Percentiles rank a stretch among this genome's conserved stretches.
Conservation (phyloP, 2,113 vertebrate species). For the Anarhynchus alexandrinus region DNA sequence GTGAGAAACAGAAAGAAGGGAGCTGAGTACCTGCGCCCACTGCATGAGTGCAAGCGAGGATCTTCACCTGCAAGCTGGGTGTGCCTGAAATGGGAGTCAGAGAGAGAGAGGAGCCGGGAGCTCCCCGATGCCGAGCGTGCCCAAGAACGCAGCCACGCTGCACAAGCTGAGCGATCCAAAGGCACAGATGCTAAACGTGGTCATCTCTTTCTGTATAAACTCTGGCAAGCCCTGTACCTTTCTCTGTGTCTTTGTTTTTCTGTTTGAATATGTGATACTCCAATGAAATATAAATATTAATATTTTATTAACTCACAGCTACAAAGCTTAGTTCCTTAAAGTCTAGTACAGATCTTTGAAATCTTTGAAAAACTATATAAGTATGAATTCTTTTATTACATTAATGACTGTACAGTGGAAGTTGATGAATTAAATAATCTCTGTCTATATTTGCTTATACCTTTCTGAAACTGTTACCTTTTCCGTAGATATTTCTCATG, state of each 20-base stretch:
- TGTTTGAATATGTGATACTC: not conserved
- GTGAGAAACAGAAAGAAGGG: not conserved
- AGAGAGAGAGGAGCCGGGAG: not conserved
- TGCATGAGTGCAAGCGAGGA: not conserved
- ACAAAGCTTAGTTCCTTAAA: slow-evolving; percentile 26
- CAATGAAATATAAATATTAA: slow-evolving; percentile 32
- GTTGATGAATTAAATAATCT: slow-evolving; percentile 44
- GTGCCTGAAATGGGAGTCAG: not conserved
- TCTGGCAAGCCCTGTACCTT: not conserved
- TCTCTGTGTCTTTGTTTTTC: slow-evolving; percentile 25
- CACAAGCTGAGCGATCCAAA: not conserved
- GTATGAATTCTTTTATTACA: not conserved
- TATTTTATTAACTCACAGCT: slow-evolving; percentile 17
- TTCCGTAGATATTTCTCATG: slow-evolving; percentile 69
- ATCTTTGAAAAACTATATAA: slow-evolving; percentile 31
- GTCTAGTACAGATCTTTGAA: not conserved
- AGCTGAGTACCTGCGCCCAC: too few relatives aligned
- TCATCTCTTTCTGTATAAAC: not conserved
- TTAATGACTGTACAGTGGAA: not conserved
- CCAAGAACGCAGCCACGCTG: not conserved
- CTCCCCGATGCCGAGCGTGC: rapidly evolving
- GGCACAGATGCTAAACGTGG: not conserved
- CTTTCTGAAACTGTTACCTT: slow-evolving; percentile 58
- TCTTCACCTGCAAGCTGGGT: not conserved
- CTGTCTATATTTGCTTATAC: slow-evolving; percentile 38